phyloP scores from a whole-genome alignment of 2,113 vertebrate genomes.

The Trochalopteron elliotii region DNA sequence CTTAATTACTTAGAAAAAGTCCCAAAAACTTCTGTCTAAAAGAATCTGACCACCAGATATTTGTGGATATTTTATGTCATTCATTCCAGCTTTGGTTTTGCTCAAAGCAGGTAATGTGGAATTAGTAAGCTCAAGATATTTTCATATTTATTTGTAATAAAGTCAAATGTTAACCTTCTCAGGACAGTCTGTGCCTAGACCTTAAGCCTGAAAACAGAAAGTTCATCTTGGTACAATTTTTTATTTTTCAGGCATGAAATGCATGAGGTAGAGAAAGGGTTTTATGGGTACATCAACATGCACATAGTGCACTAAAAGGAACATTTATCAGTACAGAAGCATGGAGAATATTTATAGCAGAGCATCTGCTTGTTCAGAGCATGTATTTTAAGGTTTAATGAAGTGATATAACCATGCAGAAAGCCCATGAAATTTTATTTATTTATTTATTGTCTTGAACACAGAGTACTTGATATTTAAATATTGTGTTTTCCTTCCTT shows the following conservation, averaged over 20 bases:
- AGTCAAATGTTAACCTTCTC: not conserved
- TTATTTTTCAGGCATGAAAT: not conserved
- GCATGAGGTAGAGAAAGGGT: not conserved
- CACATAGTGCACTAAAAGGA: not conserved
- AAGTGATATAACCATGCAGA: not conserved
- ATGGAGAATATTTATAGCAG: not conserved
- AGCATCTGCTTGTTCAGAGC: not conserved
- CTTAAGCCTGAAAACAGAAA: not conserved
- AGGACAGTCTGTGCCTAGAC: not conserved
- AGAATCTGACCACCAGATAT: not conserved
- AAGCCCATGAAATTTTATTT: not conserved
- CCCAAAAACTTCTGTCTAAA: not conserved
- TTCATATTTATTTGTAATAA: not conserved
- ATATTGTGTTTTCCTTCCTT: not conserved
- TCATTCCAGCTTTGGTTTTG: not conserved
- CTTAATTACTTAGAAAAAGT: not conserved
- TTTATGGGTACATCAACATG: not conserved
- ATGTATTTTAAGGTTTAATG: slow-evolving; percentile 13
- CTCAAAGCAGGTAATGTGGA: not conserved
- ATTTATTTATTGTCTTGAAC: not conserved
- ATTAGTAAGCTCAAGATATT: not conserved
- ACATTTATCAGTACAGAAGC: not conserved
- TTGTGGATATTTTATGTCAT: not conserved
- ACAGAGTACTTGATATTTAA: not conserved
- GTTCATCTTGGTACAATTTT: not conserved